Evolutionary conservation across 2,797 vertebrate species (phyloP), one percentile per base, ranked within the genome.

Genomic region (Sebastes reedi): DNA sequence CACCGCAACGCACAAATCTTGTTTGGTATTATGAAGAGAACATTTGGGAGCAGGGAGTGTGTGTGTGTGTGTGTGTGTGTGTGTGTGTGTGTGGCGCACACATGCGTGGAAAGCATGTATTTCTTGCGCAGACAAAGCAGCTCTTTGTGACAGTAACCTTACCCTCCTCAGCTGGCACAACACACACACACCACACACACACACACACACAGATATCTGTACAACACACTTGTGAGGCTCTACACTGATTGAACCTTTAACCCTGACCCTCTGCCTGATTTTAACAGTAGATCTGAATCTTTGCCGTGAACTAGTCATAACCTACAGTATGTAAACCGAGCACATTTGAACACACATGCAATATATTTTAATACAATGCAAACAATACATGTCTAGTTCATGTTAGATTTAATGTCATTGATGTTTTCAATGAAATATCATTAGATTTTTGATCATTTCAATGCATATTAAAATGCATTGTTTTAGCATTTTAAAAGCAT

Each of bases 131-230:
- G 72, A 94, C 87, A 94, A 93, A 94, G 92, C 73, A 71, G 34
- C 77, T 84, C 83, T 94, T 78, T 88, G 79, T 82, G 85, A 81
- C 67, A 80, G 93, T 93, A 95, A 95, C 91, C 70, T 80, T 87
- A 95, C 79, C 78, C 91, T 58, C 6, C 70, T 89, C 91, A 94
- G 92, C 91, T 93, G 88, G 83, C 88, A 73, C 84, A 54, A 61
- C 67, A 67, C 72, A 79, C 55, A 22, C 64, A 34, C 30, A 59
- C 42, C 62, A 72, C 75, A 65, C 29, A 59, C 29, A 25, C 24
- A 25, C 25, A 25, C 70, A 74, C 64, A 77, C 14, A 62, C 72
- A 72, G 1, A 67, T 59, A 68, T 71, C 46, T 55, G 52, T 12
- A n/a, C n/a, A 3, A 62, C 74, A 88, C 84, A 87, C 79, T 64